Conservation (phyloP, 2,888 invertebrate genomes). For the Melikaiella ostensackeni region DNA sequence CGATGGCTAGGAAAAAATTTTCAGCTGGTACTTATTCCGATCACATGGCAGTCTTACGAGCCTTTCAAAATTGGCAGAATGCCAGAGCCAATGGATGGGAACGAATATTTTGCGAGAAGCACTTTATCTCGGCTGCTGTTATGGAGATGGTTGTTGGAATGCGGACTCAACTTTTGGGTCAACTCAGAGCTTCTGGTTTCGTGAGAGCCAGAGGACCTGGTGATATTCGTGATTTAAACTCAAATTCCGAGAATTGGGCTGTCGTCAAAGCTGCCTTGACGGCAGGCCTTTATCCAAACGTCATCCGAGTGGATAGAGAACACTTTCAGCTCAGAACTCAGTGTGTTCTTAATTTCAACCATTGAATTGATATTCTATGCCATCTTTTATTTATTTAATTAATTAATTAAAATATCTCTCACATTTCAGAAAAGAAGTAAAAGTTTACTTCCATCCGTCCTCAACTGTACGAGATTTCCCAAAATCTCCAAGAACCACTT, state of each 20-base stretch:
- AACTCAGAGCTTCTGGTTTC: slow-evolving; percentile 87
- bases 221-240: slow-evolving; percentile 89
- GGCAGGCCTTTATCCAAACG: slow-evolving; percentile 93
- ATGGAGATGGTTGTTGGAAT: slow-evolving; percentile 95
- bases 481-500: slow-evolving; percentile 68
- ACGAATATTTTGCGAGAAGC: slow-evolving; percentile 85
- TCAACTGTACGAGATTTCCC: slow-evolving; percentile 79
- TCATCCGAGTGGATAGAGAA: slow-evolving; percentile 86
- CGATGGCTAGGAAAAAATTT: slow-evolving; percentile 83
- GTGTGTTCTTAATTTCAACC: slow-evolving; percentile 73
- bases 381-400: slow-evolving; percentile 1
- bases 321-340: slow-evolving; percentile 82
- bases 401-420: slow-evolving; percentile 29
- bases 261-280: slow-evolving; percentile 93
- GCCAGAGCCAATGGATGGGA: slow-evolving; percentile 83
- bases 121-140: slow-evolving; percentile 87
- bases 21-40: slow-evolving; percentile 90
- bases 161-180: slow-evolving; percentile 89
- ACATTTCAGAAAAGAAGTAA: slow-evolving; percentile 80
- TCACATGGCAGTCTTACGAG: slow-evolving; percentile 90
- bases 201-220: slow-evolving; percentile 82
- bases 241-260: slow-evolving; percentile 91
- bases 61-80: slow-evolving; percentile 86
- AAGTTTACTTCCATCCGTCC: slow-evolving; percentile 82
- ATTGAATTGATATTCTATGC: slow-evolving; percentile 18